These are phyloP conservation scores for Vesta saturnalis DNA, from an alignment of 2,888 invertebrate genomes.

Conservation along the genomic window DNA sequence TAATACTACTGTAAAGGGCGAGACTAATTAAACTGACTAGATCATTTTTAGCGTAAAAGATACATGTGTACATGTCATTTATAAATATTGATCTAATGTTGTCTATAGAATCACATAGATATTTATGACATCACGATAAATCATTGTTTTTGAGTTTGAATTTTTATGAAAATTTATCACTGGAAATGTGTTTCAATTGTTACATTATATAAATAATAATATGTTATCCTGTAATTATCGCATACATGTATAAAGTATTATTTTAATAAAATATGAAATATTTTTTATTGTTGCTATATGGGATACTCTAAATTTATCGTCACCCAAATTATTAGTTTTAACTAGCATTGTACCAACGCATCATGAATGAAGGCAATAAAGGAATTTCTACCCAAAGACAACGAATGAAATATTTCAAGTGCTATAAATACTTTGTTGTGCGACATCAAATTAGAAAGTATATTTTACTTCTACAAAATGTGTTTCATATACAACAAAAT, in stretches of 20 bases:
- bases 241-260: conserved; percentile 59
- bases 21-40: conserved; percentile 14
- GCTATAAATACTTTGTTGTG: too few relatives aligned
- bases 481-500: too few relatives aligned
- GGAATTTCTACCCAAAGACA: too few relatives aligned
- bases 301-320: too few relatives aligned
- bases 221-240: conserved; percentile 52
- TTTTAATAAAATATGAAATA: conserved; percentile 58
- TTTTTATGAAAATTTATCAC: conserved; percentile 33
- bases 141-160: conserved; percentile 32
- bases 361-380: too few relatives aligned
- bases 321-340: too few relatives aligned
- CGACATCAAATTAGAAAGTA: too few relatives aligned
- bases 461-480: too few relatives aligned
- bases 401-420: too few relatives aligned
- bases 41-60: conserved; percentile 25
- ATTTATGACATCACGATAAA: conserved; percentile 28
- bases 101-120: conserved; percentile 36
- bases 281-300: conserved; percentile 12
- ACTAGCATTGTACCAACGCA: too few relatives aligned
- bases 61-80: conserved; percentile 56
- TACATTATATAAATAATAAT: conserved; percentile 43
- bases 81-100: conserved; percentile 44
- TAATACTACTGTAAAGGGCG: conserved; percentile 22
- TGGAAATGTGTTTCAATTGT: conserved; percentile 33